Evolutionary conservation across 2,113 vertebrate genomes (phyloP), one percentile per base, ranked within the genome.

Genomic region (Cygnus atratus): DNA sequence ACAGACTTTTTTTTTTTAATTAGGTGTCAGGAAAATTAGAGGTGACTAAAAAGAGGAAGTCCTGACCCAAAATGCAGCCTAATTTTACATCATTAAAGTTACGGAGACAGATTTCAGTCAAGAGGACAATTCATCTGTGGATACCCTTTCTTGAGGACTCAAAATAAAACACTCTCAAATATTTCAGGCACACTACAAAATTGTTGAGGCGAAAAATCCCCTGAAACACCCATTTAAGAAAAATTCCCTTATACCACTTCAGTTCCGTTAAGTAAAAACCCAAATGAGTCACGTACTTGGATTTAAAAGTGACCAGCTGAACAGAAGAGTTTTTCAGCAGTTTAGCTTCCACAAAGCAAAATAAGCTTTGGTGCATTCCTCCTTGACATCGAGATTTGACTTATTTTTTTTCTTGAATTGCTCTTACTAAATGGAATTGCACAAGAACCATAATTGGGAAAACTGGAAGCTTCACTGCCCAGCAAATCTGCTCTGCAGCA

Each of bases 181-280:
- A 67, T 12, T 26, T 61, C 20, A 39, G 29, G 65, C 33, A 67
- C 10, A 33, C 10, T 37, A 35, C 61, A 86, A 61, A 94, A 84
- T 9, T 2, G 2, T 37, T 73, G 13, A 35, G 29, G 52, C 4
- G 58, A 94, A 92, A 96, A 95, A 35, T 31, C 82, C 94, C 94
- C 85, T n/a, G 33, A 71, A 96, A 84, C 9, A 85, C 19, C 37
- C 67, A 85, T 81, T 77, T 39, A 31, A 90, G 70, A 90, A 93
- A 96, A 95, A 92, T 11, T 94, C 80, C 95, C 96, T 85, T 11
- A 6, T 12, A 88, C 57, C 29, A 57, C 52, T 90, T 92, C 1
- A 90, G 96, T 97, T 97, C 92, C 93, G 83, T 68, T 92, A 55
- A 92, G 88, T 82, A 84, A 96, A 96, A 94, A 92, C 88, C 91